phyloP scores from a whole-genome alignment of 2,113 vertebrate species.

The pig (Sus scrofa) region DNA sequence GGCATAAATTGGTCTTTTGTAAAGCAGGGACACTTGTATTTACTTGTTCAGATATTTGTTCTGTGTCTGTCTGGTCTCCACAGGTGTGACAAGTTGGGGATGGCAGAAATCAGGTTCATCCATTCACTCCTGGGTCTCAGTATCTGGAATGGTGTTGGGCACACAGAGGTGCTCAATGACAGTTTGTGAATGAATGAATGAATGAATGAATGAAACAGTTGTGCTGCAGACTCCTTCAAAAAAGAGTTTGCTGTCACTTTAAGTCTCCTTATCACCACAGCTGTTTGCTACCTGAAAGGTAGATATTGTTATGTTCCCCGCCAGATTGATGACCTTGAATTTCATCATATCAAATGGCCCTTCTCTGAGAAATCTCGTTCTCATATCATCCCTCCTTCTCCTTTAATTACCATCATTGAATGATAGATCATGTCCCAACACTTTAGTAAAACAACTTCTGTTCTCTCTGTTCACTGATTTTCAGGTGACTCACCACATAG shows the following conservation, averaged over 20 bases:
- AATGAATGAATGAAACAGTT: neutral
- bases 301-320: neutral
- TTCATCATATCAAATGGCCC: neutral
- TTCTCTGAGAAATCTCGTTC: neutral
- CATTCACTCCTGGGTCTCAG: neutral
- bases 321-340: neutral
- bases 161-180: neutral
- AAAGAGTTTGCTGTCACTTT: neutral
- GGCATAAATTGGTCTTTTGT: neutral
- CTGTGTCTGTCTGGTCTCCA: neutral
- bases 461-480: neutral
- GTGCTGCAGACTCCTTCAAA: neutral
- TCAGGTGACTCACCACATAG: neutral
- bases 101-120: neutral
- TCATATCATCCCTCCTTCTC: neutral
- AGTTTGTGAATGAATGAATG: neutral
- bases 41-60: neutral
- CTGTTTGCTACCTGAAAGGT: neutral
- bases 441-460: neutral
- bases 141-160: neutral
- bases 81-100: too few relatives aligned
- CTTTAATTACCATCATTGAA: neutral
- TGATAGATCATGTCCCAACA: neutral
- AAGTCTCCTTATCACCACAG: neutral
- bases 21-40: neutral